Evolutionary conservation across 2,888 invertebrate species (phyloP).

Genomic region (Selenia dentaria): DNA sequence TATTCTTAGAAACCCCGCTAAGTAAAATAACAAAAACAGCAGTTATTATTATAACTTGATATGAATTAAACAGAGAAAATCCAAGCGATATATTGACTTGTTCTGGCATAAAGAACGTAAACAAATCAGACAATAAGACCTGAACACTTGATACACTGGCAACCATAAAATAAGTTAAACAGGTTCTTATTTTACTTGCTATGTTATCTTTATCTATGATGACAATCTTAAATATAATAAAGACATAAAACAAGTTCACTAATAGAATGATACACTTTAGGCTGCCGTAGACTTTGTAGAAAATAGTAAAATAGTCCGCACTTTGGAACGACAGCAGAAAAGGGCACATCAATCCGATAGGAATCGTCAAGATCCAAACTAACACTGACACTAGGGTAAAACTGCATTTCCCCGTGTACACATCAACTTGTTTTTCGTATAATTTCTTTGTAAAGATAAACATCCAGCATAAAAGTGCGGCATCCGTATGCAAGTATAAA

Average conservation of each 20-base stretch:
- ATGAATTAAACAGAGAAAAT: slow-evolving; percentile 39
- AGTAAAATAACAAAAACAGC: slow-evolving; percentile 37
- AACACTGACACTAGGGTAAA: slow-evolving; percentile 38
- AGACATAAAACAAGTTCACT: slow-evolving; percentile 52
- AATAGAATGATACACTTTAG: slow-evolving; percentile 52
- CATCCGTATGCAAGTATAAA: slow-evolving; percentile 54
- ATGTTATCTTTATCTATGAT: slow-evolving; percentile 20
- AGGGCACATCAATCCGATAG: slow-evolving; percentile 44
- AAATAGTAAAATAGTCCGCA: slow-evolving; percentile 14
- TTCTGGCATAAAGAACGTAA: slow-evolving; percentile 21
- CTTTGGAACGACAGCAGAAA: slow-evolving; percentile 12
- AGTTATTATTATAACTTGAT: slow-evolving; percentile 38
- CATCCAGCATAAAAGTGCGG: slow-evolving; percentile 59
- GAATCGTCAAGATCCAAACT: slow-evolving; percentile 50
- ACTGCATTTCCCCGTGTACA: slow-evolving; percentile 44
- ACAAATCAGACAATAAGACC: slow-evolving; percentile 52
- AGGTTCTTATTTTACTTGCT: slow-evolving; percentile 31
- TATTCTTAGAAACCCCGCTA: slow-evolving; percentile 1
- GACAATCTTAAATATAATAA: slow-evolving; percentile 51
- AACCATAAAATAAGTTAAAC: slow-evolving; percentile 50
- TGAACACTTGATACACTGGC: slow-evolving; percentile 58
- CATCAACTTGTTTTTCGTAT: slow-evolving; percentile 62
- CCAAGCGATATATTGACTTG: neutral
- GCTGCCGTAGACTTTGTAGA: slow-evolving; percentile 44
- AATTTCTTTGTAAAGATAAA: slow-evolving; percentile 63